phyloP scores from a whole-genome alignment of 30 jellyfish, hydroid and myxozoan species.

The Aurelia sp. region DNA sequence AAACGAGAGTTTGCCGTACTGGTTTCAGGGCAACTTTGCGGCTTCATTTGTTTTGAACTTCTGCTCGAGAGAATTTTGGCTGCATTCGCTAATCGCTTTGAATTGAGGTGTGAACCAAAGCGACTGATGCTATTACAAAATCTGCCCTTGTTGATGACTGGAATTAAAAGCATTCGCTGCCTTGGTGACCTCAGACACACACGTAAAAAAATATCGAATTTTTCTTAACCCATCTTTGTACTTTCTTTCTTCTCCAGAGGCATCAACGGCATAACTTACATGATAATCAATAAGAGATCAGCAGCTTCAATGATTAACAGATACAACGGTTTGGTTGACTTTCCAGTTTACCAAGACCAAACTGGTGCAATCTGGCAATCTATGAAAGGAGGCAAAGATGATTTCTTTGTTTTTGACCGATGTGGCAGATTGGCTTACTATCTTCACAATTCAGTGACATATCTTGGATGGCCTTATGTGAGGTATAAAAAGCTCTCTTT shows the following conservation, averaged over 20 bases:
- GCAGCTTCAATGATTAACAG: slow-evolving; percentile 10
- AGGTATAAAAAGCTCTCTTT: slow-evolving; percentile 10
- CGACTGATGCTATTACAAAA: too few species aligned
- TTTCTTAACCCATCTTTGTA: neutral
- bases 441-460: slow-evolving; percentile 10
- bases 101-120: too few species aligned
- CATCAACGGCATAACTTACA: slow-evolving; percentile 19
- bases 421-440: slow-evolving; percentile 59
- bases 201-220: too few species aligned
- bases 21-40: too few species aligned
- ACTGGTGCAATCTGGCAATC: slow-evolving; percentile 33
- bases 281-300: slow-evolving; percentile 36
- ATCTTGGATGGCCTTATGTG: slow-evolving; percentile 50
- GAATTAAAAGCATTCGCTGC: too few species aligned
- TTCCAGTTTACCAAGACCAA: slow-evolving; percentile 42
- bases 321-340: neutral
- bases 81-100: too few species aligned
- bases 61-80: too few species aligned
- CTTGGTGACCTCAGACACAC: too few species aligned
- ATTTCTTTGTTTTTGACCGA: slow-evolving; percentile 36
- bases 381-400: slow-evolving; percentile 39
- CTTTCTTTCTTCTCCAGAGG: slow-evolving; percentile 6
- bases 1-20: too few species aligned
- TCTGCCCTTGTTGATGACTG: too few species aligned
- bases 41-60: too few species aligned